Base-by-base conservation (phyloP, 2,888 invertebrate genomes). In the Dysmachus trigonus region DNA sequence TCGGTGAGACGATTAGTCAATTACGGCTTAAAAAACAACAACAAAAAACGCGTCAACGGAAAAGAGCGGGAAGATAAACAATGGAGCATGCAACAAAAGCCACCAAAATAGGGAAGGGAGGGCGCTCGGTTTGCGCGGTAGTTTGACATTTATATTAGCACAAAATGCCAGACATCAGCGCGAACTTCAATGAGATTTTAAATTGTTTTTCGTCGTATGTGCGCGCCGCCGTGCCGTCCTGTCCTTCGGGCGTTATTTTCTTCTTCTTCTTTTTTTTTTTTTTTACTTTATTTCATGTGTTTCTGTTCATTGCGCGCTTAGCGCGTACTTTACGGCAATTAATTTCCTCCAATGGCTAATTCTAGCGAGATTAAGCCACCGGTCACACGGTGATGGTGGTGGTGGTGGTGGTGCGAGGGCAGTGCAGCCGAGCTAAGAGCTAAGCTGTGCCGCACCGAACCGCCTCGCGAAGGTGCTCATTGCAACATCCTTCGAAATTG, bases 121-220 rank as follows among this genome's bases (percentile, higher is more conserved):
- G 7, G 22, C 18, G 72, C n/a, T n/a, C n/a, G n/a, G n/a, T n/a
- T n/a, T 7, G 38, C 15, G 31, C 30, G 38, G 41, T 15, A 72
- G 53, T 35, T 83, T 83, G 83, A 83, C 83, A 83, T 83, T 83
- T 83, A 83, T 83, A 83, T 72, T 72, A 83, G 72, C 83, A 41
- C 38, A 81, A 83, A 71, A 72, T 38, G 83, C 72, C 71, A 83
- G 72, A 53, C 72, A 72, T 83, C 72, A 41, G 30, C 83, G 41
- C 83, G 33, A 22, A 72, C 72, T 22, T 31, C 83, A 83, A 72
- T 83, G 72, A 83, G 71, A 83, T 83, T 83, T 83, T 18, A 72
- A 72, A 83, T 83, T 83, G 71, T 83, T 83, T n/a, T 72, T 83
- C 27, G 71, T 22, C 22, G 83, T 53, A 33, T 62, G 33, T 33